Base-by-base conservation (phyloP, 2,888 invertebrate species). In the Drosophila formosana region DNA sequence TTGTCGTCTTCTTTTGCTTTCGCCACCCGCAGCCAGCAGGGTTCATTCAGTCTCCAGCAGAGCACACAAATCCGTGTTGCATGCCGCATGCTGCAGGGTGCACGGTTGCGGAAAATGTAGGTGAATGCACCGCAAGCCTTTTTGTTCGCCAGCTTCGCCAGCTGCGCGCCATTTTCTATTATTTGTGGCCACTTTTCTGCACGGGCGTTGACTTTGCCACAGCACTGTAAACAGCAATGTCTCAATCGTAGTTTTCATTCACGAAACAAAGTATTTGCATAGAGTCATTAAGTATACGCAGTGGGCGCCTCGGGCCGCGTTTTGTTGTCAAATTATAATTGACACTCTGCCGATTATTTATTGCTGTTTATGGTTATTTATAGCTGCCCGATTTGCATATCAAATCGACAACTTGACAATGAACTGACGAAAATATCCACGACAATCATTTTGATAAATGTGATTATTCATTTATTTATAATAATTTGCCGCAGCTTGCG, bases 71-170 rank as follows among this genome's bases (percentile, higher is more conserved):
- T 71, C 66, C 69, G 71, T 74, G 72, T 69, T 53, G 77, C 88
- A 78, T 87, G 80, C 80, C 53, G 77, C 85, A 78, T 87, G 80
- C 85, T 84, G 74, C 63, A 68, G 58, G 25, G 39, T 75, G 61
- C 67, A 61, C 75, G 64, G 57, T 23, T 65, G 77, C 73, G 58
- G 69, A 69, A 77, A 88, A 85, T 85, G 81, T 86, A 81, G 85
- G 85, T 86, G 88, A 88, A 88, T 88, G 85, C 84, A 83, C 76
- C 78, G 70, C 56, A 43, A 37, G 37, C 37, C 37, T 37, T 37
- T 37, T 37, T 37, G 37, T 37, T 4, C 34, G 34, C 34, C 34
- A 11, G 4, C 30, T 4, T 4, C 34, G 9, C 37, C 69, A 70
- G 60, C 78, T 75, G 56, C 61, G 56, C 61, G 72, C 66, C 72